Evolutionary conservation across 2,113 vertebrate species (phyloP), one percentile per base, ranked within the genome.

Genomic region (Platysternon megacephalum): DNA sequence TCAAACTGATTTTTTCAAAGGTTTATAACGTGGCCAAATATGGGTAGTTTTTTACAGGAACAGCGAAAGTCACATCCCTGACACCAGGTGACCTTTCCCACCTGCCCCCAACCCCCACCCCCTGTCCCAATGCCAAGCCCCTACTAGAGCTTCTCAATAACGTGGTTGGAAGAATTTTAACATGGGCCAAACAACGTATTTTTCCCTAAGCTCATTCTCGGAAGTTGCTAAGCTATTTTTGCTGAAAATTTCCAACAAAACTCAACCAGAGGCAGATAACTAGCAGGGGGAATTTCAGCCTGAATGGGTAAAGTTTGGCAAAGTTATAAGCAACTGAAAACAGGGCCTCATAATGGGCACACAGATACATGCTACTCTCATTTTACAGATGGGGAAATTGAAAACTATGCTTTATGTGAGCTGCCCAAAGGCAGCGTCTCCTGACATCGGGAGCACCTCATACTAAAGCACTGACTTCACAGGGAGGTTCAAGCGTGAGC

Each of bases 151-250:
- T 42, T 52, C 5, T 52, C 56, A 61, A 32, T 0, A 0, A 72
- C 42, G 85, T 46, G 35, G 49, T 11, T 0, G 0, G 44, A 26
- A 28, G 42, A 29, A 48, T 3, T 35, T 39, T 42, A 78, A 3
- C 1, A 2, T 0, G 5, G 58, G 7, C 35, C 16, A 68, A 68
- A 68, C 65, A 21, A 0, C 4, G 22, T 13, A 42, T 11, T 52
- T 84, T 74, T 79, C 22, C 42, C 2, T 2, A 5, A 29, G 76
- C 8, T 74, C 39, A 46, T 56, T 51, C 65, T 55, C 3, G 76
- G 86, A 46, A 16, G 26, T 61, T 56, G n/a, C 78, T 1, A 7
- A 35, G 39, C 0, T 29, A 81, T 21, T 86, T 8, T 22, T 14
- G 24, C 53, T 3, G 6, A 58, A 11, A 22, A 2, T 44, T 56